phyloP scores from a whole-genome alignment of 1,140 invertebrate genomes.

The Frieseomelitta varia region DNA sequence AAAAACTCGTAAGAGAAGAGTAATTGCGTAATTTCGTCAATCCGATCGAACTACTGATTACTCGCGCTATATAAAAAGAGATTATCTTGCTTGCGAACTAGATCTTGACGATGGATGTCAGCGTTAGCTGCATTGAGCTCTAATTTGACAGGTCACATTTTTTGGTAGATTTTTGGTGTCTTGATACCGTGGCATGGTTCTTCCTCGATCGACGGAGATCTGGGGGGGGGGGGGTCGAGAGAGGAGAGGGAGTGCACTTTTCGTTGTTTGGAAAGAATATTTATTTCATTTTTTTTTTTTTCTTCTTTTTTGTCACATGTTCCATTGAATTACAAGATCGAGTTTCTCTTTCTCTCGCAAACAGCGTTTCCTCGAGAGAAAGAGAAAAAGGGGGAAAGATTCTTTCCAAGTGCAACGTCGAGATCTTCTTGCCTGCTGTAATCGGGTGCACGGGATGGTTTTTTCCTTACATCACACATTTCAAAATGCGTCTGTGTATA shows the following conservation, averaged over 20 bases:
- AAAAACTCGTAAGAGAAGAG: background rate
- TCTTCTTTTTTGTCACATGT: too few relatives aligned
- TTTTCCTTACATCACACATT: slow-evolving; percentile 1
- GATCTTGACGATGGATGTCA: slow-evolving; percentile 37
- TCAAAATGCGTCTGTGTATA: background rate
- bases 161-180: slow-evolving; percentile 61
- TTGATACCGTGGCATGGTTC: slow-evolving; percentile 74
- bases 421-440: slow-evolving; percentile 51
- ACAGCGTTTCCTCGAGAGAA: background rate
- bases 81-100: slow-evolving; percentile 28
- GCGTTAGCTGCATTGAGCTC: slow-evolving; percentile 48
- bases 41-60: background rate
- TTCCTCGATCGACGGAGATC: slow-evolving; percentile 52
- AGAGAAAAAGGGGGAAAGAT: background rate
- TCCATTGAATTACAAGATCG: too few relatives aligned
- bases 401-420: slow-evolving; percentile 57
- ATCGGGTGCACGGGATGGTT: slow-evolving; percentile 48
- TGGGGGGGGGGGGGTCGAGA: slow-evolving; percentile 48
- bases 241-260: slow-evolving; percentile 20
- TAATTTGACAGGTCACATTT: slow-evolving; percentile 35
- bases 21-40: background rate
- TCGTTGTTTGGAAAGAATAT: slow-evolving; percentile 55
- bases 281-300: background rate
- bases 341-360: background rate
- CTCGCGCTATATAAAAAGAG: background rate